Evolutionary conservation across 2,797 vertebrate genomes (phyloP), one percentile per base, ranked within the genome.

Genomic region (Tadarida brasiliensis): DNA sequence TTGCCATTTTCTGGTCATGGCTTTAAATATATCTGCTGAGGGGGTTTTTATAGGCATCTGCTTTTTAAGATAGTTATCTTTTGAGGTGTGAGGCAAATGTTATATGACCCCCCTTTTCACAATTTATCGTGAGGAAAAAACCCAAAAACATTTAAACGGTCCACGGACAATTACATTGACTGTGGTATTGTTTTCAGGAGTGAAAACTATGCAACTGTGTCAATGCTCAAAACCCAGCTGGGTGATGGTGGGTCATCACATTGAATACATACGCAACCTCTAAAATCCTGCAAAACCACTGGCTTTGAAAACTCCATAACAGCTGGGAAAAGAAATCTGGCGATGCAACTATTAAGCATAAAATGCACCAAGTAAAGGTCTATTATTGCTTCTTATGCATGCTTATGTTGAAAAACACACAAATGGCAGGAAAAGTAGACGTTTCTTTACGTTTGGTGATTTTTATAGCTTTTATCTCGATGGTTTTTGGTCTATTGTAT

Each of bases 11-110:
- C 10, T 84, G 1, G 59, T 65, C 20, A 20, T 24, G 39, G 19
- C 17, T 78, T 20, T 91, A 49, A 89, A 80, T 78, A n/a, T 80
- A 71, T 49, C 19, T 68, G 19, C 20, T 54, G 28, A 87, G 19
- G 5, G 92, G n/a, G 20, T 57, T 89, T 89, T 93, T 92, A 73
- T 68, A 80, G 17, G 14, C 67, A 51, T n/a, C 33, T 91, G 81
- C 14, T 39, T 44, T 28, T 49, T 33, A 59, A 73, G 24, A 5
- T 51, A 44, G 78, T 93, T 78, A 44, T 57, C 35, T 56, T 77
- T 17, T 26, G 15, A 11, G 7, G 35, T 8, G 14, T 59, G 35
- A 65, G 20, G 14, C 24, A 35, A 83, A 78, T 59, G 11, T 78
- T 87, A 22, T 51, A 70, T 56, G 54, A 51, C 1, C 11, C 3